A percentile compares a stretch with the other conserved stretches of the same genome.
Conservation (phyloP, 2,113 vertebrate genomes). For the Clupea harengus region DNA sequence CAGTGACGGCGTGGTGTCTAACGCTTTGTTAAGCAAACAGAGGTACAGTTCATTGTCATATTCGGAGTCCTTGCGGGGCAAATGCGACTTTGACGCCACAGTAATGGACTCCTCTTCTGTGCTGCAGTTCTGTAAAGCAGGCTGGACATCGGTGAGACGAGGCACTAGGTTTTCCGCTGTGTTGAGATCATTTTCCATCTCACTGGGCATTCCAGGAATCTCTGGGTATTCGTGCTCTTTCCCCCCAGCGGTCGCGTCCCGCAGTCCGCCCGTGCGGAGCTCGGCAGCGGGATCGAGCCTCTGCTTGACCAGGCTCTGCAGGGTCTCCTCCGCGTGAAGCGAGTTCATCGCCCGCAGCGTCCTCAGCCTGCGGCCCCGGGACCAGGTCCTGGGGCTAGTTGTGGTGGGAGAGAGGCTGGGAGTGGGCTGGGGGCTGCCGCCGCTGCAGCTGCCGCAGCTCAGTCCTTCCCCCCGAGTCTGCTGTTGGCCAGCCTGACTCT, state of each 20-base stretch:
- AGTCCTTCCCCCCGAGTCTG: constrained; percentile 39
- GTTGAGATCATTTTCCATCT: neutral
- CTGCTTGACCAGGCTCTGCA: constrained; percentile 32
- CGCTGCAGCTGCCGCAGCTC: constrained; percentile 21
- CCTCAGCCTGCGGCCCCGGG: constrained; percentile 31
- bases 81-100: neutral
- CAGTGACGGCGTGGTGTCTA: constrained; percentile 14
- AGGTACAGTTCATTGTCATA: constrained; percentile 55
- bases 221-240: neutral
- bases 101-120: neutral
- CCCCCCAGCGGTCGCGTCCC: neutral
- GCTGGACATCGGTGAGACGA: neutral
- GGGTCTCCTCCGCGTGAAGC: constrained; percentile 27
- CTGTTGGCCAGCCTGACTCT: constrained; percentile 37
- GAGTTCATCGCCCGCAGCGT: constrained; percentile 35
- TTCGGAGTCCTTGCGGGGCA: constrained; percentile 55
- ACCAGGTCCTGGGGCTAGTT: neutral
- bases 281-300: neutral
- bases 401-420: constrained; percentile 51
- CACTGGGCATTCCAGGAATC: neutral
- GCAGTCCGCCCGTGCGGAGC: neutral
- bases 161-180: neutral
- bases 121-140: neutral
- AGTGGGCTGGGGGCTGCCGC: constrained; percentile 52
- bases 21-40: neutral